Conservation (phyloP, 2,113 vertebrate genomes). For the Piprites chloris region DNA sequence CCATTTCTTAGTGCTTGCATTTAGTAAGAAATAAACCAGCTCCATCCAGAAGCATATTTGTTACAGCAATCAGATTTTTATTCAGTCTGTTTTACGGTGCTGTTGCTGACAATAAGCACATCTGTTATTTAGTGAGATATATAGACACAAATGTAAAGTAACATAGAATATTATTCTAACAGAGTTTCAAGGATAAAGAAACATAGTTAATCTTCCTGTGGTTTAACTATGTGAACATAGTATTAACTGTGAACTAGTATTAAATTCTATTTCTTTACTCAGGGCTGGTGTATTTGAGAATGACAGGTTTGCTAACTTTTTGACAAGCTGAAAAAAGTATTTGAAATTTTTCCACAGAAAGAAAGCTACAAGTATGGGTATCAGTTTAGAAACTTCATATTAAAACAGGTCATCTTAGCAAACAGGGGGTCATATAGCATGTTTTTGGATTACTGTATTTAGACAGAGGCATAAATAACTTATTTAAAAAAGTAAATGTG, state of each 20-base stretch:
- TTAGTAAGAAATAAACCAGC: background rate
- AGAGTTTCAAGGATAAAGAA: background rate
- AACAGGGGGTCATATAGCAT: accelerated
- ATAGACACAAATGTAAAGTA: background rate
- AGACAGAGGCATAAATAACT: background rate
- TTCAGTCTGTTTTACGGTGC: background rate
- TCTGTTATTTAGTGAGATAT: background rate
- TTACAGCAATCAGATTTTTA: background rate
- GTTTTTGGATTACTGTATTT: background rate
- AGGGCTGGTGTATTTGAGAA: background rate
- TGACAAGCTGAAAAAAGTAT: background rate
- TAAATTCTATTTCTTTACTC: background rate
- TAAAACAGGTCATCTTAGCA: background rate
- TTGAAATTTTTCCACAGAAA: background rate
- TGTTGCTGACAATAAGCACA: background rate
- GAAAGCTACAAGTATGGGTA: background rate
- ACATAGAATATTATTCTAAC: background rate
- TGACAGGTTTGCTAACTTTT: background rate
- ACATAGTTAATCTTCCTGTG: background rate
- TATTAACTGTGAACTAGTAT: background rate
- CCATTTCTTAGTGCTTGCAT: background rate
- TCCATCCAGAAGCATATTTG: background rate
- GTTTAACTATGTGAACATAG: background rate
- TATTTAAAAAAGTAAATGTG: background rate
- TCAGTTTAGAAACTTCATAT: background rate